A percentile compares a stretch with the other conserved stretches of the same genome.
phyloP scores from a whole-genome alignment of 2,888 invertebrate genomes.

The Frankliniella fusca region DNA sequence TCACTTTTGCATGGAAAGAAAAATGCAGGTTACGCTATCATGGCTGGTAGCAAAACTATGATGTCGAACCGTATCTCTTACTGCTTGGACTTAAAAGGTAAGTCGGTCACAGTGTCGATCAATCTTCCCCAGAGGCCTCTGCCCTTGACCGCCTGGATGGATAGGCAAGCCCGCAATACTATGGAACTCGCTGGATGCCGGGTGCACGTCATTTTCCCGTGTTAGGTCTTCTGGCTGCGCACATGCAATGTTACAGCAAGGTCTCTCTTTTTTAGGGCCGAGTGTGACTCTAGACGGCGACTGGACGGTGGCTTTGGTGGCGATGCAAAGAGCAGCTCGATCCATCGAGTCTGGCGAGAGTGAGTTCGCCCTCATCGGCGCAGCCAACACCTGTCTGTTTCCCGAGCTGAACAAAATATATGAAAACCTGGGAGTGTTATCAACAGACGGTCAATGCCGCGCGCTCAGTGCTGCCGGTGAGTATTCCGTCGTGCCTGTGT shows the following conservation, averaged over 20 bases:
- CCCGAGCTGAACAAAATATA: slow-evolving; percentile 7
- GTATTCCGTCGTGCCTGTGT: background rate
- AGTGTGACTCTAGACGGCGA: background rate
- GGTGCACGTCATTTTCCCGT: too few species aligned
- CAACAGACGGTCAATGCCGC: background rate
- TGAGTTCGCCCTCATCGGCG: background rate
- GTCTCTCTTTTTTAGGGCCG: background rate
- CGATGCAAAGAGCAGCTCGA: background rate
- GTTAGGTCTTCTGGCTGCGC: too few species aligned
- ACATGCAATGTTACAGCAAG: too few species aligned
- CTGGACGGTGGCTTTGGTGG: background rate
- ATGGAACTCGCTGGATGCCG: too few species aligned
- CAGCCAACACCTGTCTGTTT: background rate
- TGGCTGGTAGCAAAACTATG: background rate
- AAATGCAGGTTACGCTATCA: background rate
- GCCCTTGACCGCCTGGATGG: too few species aligned
- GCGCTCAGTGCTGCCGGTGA: background rate
- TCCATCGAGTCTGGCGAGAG: background rate
- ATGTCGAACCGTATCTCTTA: background rate
- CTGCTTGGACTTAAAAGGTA: background rate
- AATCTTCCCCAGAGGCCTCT: background rate
- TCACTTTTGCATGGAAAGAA: background rate
- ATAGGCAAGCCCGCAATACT: too few species aligned
- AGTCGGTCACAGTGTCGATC: background rate
- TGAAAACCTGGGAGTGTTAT: background rate